Evolutionary conservation across 1,140 invertebrate species (phyloP).

Genomic region (Diabrotica virgifera): DNA sequence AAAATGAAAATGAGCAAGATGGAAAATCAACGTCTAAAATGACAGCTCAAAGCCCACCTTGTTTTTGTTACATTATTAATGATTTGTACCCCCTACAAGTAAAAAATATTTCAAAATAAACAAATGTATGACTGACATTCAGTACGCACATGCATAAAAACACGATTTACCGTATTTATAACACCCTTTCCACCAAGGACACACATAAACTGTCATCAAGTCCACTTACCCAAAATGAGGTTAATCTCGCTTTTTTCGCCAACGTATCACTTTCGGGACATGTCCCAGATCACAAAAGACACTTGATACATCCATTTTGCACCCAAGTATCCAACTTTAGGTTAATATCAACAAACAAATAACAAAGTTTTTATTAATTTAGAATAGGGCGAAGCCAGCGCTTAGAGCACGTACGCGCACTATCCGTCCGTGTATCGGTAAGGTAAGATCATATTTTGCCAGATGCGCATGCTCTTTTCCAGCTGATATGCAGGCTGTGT

Average conservation of each 20-base stretch:
- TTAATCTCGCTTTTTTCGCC: conserved; percentile 34
- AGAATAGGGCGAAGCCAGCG: conserved; percentile 39
- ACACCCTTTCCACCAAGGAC: conserved; percentile 41
- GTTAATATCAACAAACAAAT: conserved; percentile 44
- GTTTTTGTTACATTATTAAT: neutral
- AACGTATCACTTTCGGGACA: conserved; percentile 21
- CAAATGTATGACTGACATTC: neutral
- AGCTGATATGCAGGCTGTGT: conserved; percentile 20
- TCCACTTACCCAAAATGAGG: conserved; percentile 41
- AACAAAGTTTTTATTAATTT: conserved; percentile 40
- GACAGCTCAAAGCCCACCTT: conserved; percentile 11
- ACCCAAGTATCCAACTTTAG: conserved; percentile 32
- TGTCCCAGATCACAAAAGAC: conserved; percentile 20
- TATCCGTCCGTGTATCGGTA: no score
- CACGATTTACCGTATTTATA: conserved; percentile 17
- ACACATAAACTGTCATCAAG: conserved; percentile 38
- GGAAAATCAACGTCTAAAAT: conserved; percentile 16
- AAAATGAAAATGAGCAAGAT: conserved; percentile 14
- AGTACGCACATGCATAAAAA: conserved; percentile 4
- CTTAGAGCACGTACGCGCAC: conserved; percentile 38
- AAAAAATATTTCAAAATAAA: neutral
- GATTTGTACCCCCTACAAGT: neutral
- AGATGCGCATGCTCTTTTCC: conserved; percentile 23
- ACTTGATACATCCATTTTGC: conserved; percentile 31
- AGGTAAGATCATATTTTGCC: conserved; percentile 14